Evolutionary conservation across 2,113 vertebrate genomes (phyloP).

Genomic region (Pteruthius melanotis): DNA sequence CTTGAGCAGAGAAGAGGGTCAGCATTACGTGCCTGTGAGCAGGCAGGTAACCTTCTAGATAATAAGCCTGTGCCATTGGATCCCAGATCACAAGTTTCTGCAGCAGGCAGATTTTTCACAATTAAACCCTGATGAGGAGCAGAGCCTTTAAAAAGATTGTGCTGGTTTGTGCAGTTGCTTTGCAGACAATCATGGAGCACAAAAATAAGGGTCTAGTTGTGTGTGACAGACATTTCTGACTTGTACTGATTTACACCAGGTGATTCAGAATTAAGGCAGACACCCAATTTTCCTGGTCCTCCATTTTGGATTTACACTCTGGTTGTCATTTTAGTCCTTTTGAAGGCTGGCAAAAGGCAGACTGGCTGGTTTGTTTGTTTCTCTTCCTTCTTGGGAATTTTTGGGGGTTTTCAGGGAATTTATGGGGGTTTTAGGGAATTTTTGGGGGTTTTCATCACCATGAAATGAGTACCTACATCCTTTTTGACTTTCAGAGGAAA

Average conservation of each 20-base stretch:
- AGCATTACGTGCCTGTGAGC: neutral
- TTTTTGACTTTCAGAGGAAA: neutral
- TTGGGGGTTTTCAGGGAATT: neutral
- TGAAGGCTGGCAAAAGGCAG: neutral
- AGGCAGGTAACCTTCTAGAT: neutral
- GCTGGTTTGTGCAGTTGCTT: neutral
- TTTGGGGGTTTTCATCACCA: neutral
- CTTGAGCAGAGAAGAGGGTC: neutral
- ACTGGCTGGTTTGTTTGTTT: neutral
- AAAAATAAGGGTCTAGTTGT: neutral
- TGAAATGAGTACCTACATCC: neutral
- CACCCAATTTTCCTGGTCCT: neutral
- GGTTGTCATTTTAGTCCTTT: neutral
- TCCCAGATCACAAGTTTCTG: slow-evolving; percentile 14
- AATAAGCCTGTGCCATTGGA: neutral
- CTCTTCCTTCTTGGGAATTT: neutral
- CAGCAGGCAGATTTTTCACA: neutral
- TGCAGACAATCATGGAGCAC: neutral
- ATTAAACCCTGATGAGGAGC: slow-evolving; percentile 29
- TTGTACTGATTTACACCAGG: neutral
- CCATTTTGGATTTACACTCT: neutral
- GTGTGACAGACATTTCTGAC: neutral
- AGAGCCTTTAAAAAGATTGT: neutral
- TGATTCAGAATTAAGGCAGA: neutral
- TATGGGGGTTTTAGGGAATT: too few species aligned